Evolutionary conservation across 2,113 vertebrate genomes (phyloP), one percentile per base, ranked within the genome.

Genomic region (Galemys pyrenaicus): DNA sequence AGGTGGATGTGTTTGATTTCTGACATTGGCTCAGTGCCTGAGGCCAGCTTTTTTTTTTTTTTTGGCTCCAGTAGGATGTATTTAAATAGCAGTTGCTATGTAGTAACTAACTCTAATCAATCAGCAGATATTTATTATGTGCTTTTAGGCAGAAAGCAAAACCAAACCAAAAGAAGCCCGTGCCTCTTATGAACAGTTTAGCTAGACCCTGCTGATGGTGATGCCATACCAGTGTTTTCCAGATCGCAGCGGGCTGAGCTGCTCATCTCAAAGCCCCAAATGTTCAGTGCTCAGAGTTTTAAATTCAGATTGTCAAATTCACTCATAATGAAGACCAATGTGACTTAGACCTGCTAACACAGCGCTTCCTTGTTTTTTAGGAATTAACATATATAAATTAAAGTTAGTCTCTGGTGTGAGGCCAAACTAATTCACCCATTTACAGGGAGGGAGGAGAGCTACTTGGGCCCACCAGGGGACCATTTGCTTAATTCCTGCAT

Each of bases 1-100:
- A 44, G 77, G n/a, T 17, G 26, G 19, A 19, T 20, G 5, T 44
- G 30, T 78, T 67, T 39, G 17, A 64, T 74, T 64, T 71, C 60
- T 70, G 49, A 78, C n/a, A 73, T 58, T 41, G 49, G 17, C 22
- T 82, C 74, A 37, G n/a, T 22, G 8, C 32, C 56, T 77, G 13
- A 56, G 26, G 6, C 68, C 71, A 81, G 24, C 62, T 67, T 46
- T 77, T 49, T 44, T 44, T 44, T 44, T 44, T 44, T 44, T 49
- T 56, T 44, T 22, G 19, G 51, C 44, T 82, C 41, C 51, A 41
- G 64, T 15, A 19, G 58, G 91, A 70, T 46, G 82, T 65, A 68
- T 10, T 84, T 73, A 90, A 85, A 80, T 37, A 80, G 64, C 78
- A 77, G 68, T 44, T 88, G 37, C 51, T 84, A 26, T 70, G 87